These are phyloP conservation scores for Eupithecia dodoneata DNA, from an alignment of 2,888 invertebrate species.

Conservation along the genomic window DNA sequence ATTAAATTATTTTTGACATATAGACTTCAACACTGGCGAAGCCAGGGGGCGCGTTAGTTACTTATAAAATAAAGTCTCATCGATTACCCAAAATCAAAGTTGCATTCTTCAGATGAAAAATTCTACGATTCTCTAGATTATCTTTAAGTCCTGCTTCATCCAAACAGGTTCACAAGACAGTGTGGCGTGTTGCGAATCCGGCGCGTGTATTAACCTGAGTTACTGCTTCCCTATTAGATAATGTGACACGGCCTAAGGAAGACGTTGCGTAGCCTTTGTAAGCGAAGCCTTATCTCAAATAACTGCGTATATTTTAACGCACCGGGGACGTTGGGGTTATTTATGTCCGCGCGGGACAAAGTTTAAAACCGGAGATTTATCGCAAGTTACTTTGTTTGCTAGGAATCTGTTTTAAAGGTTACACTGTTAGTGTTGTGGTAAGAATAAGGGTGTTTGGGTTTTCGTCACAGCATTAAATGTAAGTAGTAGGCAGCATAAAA, in stretches of 20 bases:
- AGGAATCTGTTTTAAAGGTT: conserved; percentile 34
- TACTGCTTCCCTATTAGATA: conserved; percentile 40
- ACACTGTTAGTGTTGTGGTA: neutral
- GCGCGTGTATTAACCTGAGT: conserved; percentile 34
- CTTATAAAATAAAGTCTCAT: no score
- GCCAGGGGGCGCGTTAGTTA: no score
- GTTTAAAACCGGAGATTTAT: conserved; percentile 75
- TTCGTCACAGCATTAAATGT: neutral
- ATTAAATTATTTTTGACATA: no score
- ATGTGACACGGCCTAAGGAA: conserved; percentile 64
- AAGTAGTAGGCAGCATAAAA: neutral
- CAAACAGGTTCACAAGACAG: conserved; percentile 26
- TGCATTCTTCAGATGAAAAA: neutral
- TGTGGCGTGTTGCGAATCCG: conserved; percentile 24
- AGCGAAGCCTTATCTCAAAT: conserved; percentile 72
- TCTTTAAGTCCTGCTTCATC: conserved; percentile 2
- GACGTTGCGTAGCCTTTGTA: conserved; percentile 72
- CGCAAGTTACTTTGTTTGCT: conserved; percentile 58
- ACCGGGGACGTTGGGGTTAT: conserved; percentile 69
- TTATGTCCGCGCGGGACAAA: conserved; percentile 69
- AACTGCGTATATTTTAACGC: conserved; percentile 67
- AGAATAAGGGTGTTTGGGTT: neutral
- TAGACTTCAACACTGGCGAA: no score
- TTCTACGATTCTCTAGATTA: neutral
- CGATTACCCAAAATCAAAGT: no score